Base-by-base conservation (phyloP, 1,140 invertebrate genomes). In the Ridgeia piscesae region DNA sequence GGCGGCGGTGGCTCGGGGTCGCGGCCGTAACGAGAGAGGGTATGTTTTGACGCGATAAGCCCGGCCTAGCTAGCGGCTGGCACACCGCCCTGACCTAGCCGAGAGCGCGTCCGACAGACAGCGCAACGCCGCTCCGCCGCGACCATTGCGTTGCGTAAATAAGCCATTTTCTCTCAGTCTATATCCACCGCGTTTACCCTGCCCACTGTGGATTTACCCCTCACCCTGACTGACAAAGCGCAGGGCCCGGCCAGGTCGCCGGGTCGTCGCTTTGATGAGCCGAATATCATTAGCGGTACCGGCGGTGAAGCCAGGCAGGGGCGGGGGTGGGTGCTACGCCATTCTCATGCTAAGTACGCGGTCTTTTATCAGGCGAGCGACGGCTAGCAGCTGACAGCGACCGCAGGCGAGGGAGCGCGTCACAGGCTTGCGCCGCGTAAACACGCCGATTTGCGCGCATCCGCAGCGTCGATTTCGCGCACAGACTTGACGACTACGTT, bases 11-110 rank as follows among this genome's bases (percentile, higher is more conserved):
- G 58, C 58, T 4, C 58, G 58, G 27, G 58, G 58, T 77, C 58
- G 58, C 14, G 58, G 58, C 58, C 27, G 58, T 77, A 77, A 77
- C 2, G 58, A 77, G 58, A 77, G 58, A 77, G 58, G 58, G 58
- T 77, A 77, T 77, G 58, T 77, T 77, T 77, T 77, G 58, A 77
- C 58, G 58, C 58, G 58, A 77, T 77, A 77, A 77, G 58, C 58
- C 58, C 14, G 58, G 58, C 58, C 58, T 77, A 31, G 58, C 27
- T 14, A 31, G 58, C 27, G 58, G 58, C 58, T 77, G 58, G 58
- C 58, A 77, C 58, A 31, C 2, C 14, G 58, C 58, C 58, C 58
- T 77, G 58, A 77, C 58, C 58, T 77, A 77, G 48, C 58, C 58
- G 58, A 77, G 58, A 77, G 58, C 58, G 17, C 58, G 17, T 9